Evolutionary conservation across 2,888 invertebrate genomes (phyloP), one percentile per base, ranked within the genome.

Genomic region (Synanthedon andrenaeformis): DNA sequence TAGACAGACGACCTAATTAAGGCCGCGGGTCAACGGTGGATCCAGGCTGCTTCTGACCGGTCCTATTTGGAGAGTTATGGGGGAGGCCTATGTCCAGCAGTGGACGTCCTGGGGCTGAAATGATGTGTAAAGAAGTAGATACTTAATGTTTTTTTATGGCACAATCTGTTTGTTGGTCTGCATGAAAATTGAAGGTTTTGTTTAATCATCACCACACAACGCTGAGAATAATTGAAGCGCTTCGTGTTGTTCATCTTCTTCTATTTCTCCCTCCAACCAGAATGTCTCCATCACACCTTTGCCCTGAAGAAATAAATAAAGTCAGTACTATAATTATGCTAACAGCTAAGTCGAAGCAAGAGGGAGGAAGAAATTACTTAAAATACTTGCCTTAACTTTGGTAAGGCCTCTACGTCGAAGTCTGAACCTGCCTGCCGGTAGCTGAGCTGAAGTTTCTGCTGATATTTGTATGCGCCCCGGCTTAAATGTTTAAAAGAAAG

Each of bases 271-370:
- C 63, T 90, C 87, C 54, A 95, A 74, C 94, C 94, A 95, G 76
- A 91, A 94, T 0, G 95, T 95, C 72, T 93, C 92, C 96, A 96
- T 95, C 70, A 93, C 91, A 41, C 96, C 96, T 82, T 96, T 96
- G 19, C 95, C 96, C 94, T 94, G 78, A 42, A 80, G 82, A 53
- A 51, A 50, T 17, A 4, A 23, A 28, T 17, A 51, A 11, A 19
- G 6, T 17, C 17, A 51, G 17, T 12, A 23, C 35, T 2, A 35
- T 6, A 6, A 4, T 1, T 23, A 23, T 23, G 5, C 35, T 10
- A 35, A 35, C 35, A 35, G 8, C 0, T 5, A 35, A 35, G 2
- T 6, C 28, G 28, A 35, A 35, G 8, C 8, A 1, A 35, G 0
- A 23, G 4, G 23, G 5, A 23, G 23, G 4, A 4, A 23, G 23